Evolutionary conservation across 2,113 vertebrate species (phyloP), one percentile per base, ranked within the genome.

Genomic region (Dicerorhinus sumatrensis): DNA sequence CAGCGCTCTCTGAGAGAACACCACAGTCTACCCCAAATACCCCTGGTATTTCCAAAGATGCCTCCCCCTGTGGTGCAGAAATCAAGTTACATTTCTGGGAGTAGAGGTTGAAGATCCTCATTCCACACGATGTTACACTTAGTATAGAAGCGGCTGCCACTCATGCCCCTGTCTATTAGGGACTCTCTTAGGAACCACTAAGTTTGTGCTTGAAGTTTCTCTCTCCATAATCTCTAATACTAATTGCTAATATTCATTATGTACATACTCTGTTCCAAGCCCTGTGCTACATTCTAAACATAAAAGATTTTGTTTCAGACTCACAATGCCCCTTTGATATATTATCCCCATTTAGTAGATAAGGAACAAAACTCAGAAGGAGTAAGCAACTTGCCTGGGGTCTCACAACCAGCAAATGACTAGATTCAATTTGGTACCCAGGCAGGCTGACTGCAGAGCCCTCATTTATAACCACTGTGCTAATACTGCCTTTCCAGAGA

Each of bases 111-210:
- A 70, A 73, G 46, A 80, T 62, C n/a, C 29, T 82, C 29, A 48
- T 29, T 18, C 16, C 17, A 42, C 0, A 10, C 1, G 9, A 21
- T 21, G 5, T 60, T 62, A 62, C 1, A n/a, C 39, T 56, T 23
- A 58, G 21, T 16, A 51, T 3, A 4, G 17, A 62, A 62, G 12
- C 23, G 13, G 23, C 23, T 18, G n/a, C 10, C 5, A 27, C 17
- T 6, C 7, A 18, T 63, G 46, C 42, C 6, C 60, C 21, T 23
- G 2, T 48, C 48, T 80, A 10, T 73, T 60, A 25, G 48, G 14
- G 14, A 46, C 8, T 8, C 42, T 69, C 72, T 85, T 23, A 17
- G 27, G 36, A 54, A 11, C 16, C 54, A 12, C 31, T 86, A 2
- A 8, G 5, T 36, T 67, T 46, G 69, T 39, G 11, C 46, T 48